Percentiles rank a stretch among this genome's conserved stretches.
phyloP scores from a whole-genome alignment of 1,140 invertebrate genomes.

The Papilio polytes region DNA sequence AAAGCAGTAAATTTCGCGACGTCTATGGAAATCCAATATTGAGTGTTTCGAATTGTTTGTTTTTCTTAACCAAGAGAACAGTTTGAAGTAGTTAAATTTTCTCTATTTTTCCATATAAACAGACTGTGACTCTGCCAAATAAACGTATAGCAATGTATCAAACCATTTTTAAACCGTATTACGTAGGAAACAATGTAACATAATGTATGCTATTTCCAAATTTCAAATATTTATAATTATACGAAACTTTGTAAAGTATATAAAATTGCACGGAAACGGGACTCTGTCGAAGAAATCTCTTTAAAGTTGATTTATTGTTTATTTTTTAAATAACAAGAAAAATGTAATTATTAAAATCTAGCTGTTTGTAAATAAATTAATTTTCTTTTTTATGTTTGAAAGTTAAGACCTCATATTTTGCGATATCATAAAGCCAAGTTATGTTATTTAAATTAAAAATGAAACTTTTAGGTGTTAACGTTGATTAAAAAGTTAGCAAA shows the following conservation, averaged over 20 bases:
- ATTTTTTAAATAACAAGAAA: background rate
- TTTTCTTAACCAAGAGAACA: no score
- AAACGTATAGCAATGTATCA: conserved; percentile 43
- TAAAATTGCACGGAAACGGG: conserved; percentile 31
- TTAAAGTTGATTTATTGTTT: conserved; percentile 14
- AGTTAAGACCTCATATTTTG: no score
- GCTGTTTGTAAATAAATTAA: background rate
- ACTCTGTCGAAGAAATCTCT: background rate
- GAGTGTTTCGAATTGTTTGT: no score
- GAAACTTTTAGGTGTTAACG: no score
- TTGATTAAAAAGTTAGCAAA: no score
- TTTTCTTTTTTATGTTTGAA: no score
- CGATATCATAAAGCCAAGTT: no score
- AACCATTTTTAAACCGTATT: conserved; percentile 4
- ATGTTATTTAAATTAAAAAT: no score
- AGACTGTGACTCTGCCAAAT: conserved; percentile 64
- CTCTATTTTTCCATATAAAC: conserved; percentile 25
- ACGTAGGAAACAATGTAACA: conserved; percentile 35
- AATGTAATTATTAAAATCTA: background rate
- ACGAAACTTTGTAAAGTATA: conserved; percentile 43
- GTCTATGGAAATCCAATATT: no score
- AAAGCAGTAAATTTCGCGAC: no score
- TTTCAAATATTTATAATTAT: conserved; percentile 40
- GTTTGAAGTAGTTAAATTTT: background rate
- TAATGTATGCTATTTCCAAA: conserved; percentile 31